phyloP scores from a whole-genome alignment of 2,888 invertebrate species.

The Branchinecta sandiegonensis region DNA sequence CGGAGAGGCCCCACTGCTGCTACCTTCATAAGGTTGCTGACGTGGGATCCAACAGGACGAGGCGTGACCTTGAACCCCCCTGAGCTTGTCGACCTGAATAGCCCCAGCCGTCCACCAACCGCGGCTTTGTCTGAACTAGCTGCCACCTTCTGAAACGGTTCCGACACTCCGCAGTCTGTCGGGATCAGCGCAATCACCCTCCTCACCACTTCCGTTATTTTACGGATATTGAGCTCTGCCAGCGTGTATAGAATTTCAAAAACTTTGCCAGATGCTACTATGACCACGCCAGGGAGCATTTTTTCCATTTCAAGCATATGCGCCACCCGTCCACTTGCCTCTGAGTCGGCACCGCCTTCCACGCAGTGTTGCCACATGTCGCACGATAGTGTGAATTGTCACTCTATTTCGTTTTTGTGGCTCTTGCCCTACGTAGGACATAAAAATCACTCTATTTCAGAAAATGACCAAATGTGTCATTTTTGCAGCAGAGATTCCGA shows the following conservation, averaged over 20 bases:
- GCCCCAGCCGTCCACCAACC: neutral
- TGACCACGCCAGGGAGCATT: constrained; percentile 38
- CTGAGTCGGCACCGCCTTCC: neutral
- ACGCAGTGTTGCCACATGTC: no score
- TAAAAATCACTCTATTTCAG: no score
- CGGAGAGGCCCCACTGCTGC: neutral
- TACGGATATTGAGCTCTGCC: constrained; percentile 33
- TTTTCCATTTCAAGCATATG: constrained; percentile 32
- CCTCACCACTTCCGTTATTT: constrained; percentile 35
- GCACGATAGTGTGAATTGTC: no score
- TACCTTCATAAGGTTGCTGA: neutral
- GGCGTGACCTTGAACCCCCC: neutral
- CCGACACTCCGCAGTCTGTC: constrained; percentile 37
- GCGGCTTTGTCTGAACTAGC: constrained; percentile 12
- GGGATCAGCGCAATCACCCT: constrained; percentile 38
- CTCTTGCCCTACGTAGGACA: no score
- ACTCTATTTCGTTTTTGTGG: no score
- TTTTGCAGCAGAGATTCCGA: no score
- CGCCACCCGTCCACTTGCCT: neutral
- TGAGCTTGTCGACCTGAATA: constrained; percentile 10
- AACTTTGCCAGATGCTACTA: constrained; percentile 37
- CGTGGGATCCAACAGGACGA: neutral
- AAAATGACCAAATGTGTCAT: no score
- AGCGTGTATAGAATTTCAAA: constrained; percentile 38
- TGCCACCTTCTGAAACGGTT: constrained; percentile 34